Evolutionary conservation across 2,888 invertebrate species (phyloP).

Genomic region (Rhamnusium bicolor): DNA sequence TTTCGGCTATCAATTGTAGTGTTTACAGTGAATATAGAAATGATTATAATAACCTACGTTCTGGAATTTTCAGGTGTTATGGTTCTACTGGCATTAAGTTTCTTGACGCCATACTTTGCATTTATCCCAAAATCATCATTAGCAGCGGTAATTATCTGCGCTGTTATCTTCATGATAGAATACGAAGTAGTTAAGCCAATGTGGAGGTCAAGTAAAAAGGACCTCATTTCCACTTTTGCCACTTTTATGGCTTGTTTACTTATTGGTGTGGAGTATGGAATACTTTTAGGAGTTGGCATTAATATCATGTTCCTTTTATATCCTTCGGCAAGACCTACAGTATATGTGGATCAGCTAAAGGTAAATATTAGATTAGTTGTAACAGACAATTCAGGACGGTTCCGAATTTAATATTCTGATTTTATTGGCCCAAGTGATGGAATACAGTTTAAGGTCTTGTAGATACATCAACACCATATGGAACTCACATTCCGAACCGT

Average conservation of each 20-base stretch:
- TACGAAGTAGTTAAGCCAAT: conserved; percentile 90
- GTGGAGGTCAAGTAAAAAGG: conserved; percentile 87
- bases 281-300: conserved; percentile 85
- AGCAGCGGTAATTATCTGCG: conserved; percentile 94
- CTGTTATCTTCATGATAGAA: conserved; percentile 96
- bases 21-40: too few relatives aligned
- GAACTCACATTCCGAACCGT: too few relatives aligned
- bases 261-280: conserved; percentile 90
- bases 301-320: conserved; percentile 86
- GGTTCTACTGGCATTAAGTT: conserved; percentile 86
- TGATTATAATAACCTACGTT: too few relatives aligned
- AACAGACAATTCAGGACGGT: too few relatives aligned
- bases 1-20: too few relatives aligned
- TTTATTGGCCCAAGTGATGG: too few relatives aligned
- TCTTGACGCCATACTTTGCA: conserved; percentile 91
- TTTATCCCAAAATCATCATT: conserved; percentile 91
- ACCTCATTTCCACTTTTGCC: conserved; percentile 85
- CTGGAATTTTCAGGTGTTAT: conserved; percentile 84
- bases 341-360: conserved; percentile 81
- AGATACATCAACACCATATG: too few relatives aligned
- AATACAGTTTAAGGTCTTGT: too few relatives aligned
- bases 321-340: conserved; percentile 85
- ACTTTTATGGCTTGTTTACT: conserved; percentile 88
- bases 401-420: too few relatives aligned
- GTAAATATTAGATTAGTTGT: conserved; percentile 71